Evolutionary conservation across 2,113 vertebrate species (phyloP).

Genomic region (Microtus pennsylvanicus): DNA sequence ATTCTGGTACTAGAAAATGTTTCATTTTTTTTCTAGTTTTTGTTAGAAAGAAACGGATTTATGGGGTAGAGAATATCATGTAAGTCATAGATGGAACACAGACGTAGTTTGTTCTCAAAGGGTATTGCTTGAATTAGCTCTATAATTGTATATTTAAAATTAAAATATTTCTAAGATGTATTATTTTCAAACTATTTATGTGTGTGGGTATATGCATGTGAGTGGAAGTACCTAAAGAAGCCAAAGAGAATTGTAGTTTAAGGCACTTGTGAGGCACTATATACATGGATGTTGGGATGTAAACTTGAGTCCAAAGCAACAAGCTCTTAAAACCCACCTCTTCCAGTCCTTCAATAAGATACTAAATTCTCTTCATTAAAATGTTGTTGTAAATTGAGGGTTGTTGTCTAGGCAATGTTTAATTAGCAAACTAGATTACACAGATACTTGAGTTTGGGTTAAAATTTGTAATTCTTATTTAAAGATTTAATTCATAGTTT

Average conservation of each 20-base stretch:
- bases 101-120: neutral
- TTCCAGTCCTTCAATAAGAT: neutral
- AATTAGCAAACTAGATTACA: neutral
- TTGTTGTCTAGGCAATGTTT: constrained; percentile 12
- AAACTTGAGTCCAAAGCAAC: neutral
- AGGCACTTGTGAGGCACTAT: no score
- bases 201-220: neutral
- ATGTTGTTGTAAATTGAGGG: constrained; percentile 21
- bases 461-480: constrained; percentile 21
- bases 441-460: neutral
- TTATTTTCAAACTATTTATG: neutral
- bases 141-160: constrained; percentile 1
- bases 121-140: neutral
- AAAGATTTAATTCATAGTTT: constrained; percentile 43
- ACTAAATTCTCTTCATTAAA: constrained; percentile 18
- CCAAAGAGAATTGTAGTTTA: no score
- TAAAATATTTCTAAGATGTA: neutral
- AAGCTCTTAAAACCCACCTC: neutral
- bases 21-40: constrained; percentile 26
- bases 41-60: neutral
- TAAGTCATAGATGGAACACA: neutral
- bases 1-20: constrained; percentile 16
- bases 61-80: neutral
- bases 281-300: neutral
- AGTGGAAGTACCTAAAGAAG: neutral